Percentiles rank a stretch among this genome's conserved stretches.
These are phyloP conservation scores for Limenitis camilla DNA, from an alignment of 2,888 invertebrate species.

Conservation along the genomic window DNA sequence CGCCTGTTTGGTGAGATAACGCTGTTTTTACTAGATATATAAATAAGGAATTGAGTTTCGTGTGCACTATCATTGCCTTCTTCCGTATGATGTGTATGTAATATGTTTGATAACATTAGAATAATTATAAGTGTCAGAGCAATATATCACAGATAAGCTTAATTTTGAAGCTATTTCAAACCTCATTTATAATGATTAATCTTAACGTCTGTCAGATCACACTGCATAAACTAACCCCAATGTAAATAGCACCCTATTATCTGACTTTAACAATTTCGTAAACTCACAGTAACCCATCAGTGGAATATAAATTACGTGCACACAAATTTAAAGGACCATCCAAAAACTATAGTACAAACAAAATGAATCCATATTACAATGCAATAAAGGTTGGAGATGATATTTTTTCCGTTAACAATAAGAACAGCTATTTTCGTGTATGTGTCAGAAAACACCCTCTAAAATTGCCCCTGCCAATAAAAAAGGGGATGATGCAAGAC, in stretches of 20 bases:
- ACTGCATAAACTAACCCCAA: slow-evolving; percentile 61
- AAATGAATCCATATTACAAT: slow-evolving; percentile 29
- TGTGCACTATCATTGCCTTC: slow-evolving; percentile 27
- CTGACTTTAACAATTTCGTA: slow-evolving; percentile 73
- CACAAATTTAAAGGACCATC: slow-evolving; percentile 33
- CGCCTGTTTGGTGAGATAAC: slow-evolving; percentile 41
- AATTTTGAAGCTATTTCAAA: slow-evolving; percentile 17
- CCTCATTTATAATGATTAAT: slow-evolving; percentile 57
- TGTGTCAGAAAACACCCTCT: slow-evolving; percentile 66
- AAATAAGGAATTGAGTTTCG: slow-evolving; percentile 39
- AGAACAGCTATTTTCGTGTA: slow-evolving; percentile 34
- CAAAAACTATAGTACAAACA: slow-evolving; percentile 11
- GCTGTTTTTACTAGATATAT: slow-evolving; percentile 39
- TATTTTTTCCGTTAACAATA: slow-evolving; percentile 19
- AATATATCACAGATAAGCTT: slow-evolving; percentile 15
- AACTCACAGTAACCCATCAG: slow-evolving; percentile 69
- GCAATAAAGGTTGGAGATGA: slow-evolving; percentile 22
- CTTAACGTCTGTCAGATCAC: slow-evolving; percentile 55
- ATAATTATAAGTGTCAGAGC: neutral
- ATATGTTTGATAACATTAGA: neutral
- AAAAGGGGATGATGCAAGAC: slow-evolving; percentile 66
- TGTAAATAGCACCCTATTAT: slow-evolving; percentile 69
- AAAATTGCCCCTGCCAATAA: slow-evolving; percentile 71
- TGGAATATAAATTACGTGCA: slow-evolving; percentile 66
- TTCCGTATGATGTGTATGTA: slow-evolving; percentile 24